Evolutionary conservation across 1,140 invertebrate species (phyloP).

Genomic region (Drosophila arawakana): DNA sequence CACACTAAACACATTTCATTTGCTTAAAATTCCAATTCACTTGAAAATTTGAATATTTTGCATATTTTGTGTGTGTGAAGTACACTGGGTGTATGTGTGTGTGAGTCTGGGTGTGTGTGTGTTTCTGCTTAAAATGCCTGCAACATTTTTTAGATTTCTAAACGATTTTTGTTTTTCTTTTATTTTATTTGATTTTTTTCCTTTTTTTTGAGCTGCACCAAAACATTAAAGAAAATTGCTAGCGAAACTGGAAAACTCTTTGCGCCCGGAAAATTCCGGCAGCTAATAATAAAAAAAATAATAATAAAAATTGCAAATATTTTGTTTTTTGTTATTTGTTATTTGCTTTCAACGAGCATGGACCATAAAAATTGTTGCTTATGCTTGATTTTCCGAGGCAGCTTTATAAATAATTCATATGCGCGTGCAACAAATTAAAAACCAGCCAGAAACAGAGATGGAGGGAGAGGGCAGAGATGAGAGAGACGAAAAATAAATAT

Average conservation of each 20-base stretch:
- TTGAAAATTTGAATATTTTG: conserved; percentile 79
- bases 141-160: conserved; percentile 56
- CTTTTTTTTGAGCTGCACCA: conserved; percentile 17
- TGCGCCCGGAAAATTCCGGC: conserved; percentile 62
- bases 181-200: not conserved
- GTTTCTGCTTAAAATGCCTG: conserved; percentile 40
- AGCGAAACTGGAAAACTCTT: conserved; percentile 57
- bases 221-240: conserved; percentile 69
- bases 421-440: conserved; percentile 74
- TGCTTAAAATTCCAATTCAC: conserved; percentile 79
- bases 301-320: conserved; percentile 57
- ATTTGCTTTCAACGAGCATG: conserved; percentile 27
- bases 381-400: conserved; percentile 52
- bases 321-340: conserved; percentile 31
- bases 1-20: conserved; percentile 69
- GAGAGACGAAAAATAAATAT: conserved; percentile 19
- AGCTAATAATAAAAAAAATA: conserved; percentile 76
- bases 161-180: not conserved
- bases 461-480: conserved; percentile 18
- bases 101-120: conserved; percentile 31
- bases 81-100: not conserved
- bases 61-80: conserved; percentile 59
- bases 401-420: conserved; percentile 80
- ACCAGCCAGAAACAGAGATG: conserved; percentile 20
- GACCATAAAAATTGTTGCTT: conserved; percentile 78